Base-by-base conservation (phyloP, 2,113 vertebrate species). In the Murina feae region DNA sequence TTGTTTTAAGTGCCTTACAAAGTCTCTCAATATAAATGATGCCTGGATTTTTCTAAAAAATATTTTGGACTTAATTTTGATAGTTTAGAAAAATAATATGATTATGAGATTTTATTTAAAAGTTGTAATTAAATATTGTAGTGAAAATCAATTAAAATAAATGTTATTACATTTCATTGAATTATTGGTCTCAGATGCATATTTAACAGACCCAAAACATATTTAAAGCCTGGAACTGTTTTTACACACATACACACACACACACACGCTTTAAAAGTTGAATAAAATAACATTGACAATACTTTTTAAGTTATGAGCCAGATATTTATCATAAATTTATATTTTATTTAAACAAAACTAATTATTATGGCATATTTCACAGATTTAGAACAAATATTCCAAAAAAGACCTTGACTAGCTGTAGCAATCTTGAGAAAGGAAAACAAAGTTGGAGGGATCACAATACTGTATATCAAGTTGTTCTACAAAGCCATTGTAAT, bases 131-230 rank as follows among this genome's bases (percentile, higher is more conserved):
- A 90, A 81, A 81, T 83, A 58, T 65, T 84, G 5, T 8, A 90
- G 75, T 82, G 30, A 13, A 82, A 94, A 81, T 88, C 53, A 86
- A 37, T 91, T 89, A 68, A 96, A 95, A 80, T 82, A 87, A 88
- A 83, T 65, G 90, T 79, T 92, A 80, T 17, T 86, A 17, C 51
- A 6, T 94, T 95, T 23, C 69, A 95, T 39, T 83, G 68, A 86
- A 53, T 93, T 92, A 88, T 82, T 88, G 39, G 74, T 86, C 35
- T 96, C 91, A 96, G 68, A 95, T 96, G 94, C 66, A 95, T 96
- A 47, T 86, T 78, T 35, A 83, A 78, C 55, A 88, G 4, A 69
- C 53, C 17, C 1, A 66, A 86, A 91, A 86, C 20, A 72, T 86
- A 84, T 87, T 93, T 90, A 83, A 80, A 89, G 74, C 87, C 74